Evolutionary conservation across 2,797 vertebrate species (phyloP), one percentile per base, ranked within the genome.

Genomic region (Nannoperca australis): DNA sequence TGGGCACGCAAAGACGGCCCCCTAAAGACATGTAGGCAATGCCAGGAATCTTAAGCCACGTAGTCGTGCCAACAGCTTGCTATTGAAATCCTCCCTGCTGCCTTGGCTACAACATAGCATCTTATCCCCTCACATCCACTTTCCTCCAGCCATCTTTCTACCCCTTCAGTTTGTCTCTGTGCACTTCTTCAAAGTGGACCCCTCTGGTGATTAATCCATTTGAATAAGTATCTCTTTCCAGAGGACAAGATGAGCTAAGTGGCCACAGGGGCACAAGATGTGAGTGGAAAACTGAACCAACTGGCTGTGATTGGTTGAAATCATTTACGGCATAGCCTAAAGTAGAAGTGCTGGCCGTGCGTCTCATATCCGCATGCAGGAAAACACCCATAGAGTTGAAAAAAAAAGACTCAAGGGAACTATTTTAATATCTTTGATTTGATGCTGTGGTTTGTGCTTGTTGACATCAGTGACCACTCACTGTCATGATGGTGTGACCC

Each of bases 11-110:
- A 88, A 93, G 89, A 89, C 64, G 49, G 78, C 82, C 88, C 87
- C 89, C 91, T 11, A 79, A 83, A 88, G 85, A 88, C 77, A 80
- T 9, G 58, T 72, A 82, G 83, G 78, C 87, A 77, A 84, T 63
- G 92, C 91, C 93, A 94, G 90, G 87, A 93, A 91, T 91, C 90
- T 76, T 84, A 77, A 90, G 81, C 87, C 78, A 65, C 69, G 44
- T 55, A 22, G 49, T 55, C 36, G 56, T 79, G 88, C 89, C 92
- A 91, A 36, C 61, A 79, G 83, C 84, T 83, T 36, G 69, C 85
- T 73, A 88, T 81, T 85, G 84, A 90, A 89, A 83, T 79, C 83
- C 69, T 85, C 83, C 77, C 85, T 22, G 49, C 78, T 78, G 86
- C 76, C 82, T 89, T 87, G 92, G 85, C 88, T 64, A 71, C 65